A percentile compares a stretch with the other conserved stretches of the same genome.
phyloP scores from a whole-genome alignment of 1,140 invertebrate species.

The Hyphantria cunea region DNA sequence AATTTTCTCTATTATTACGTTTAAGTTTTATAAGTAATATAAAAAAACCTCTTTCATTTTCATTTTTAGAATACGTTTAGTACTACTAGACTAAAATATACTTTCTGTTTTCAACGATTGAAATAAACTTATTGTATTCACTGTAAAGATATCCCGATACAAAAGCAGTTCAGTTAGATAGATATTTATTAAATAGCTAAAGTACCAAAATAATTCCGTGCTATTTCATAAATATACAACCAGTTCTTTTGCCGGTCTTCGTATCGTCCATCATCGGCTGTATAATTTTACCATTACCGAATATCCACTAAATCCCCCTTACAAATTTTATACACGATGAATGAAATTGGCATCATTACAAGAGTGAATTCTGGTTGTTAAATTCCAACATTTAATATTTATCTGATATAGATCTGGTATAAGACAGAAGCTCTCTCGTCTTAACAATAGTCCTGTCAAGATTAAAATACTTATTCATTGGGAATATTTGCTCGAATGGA shows the following conservation, averaged over 20 bases:
- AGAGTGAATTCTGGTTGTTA: constrained; percentile 1
- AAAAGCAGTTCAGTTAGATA: no score
- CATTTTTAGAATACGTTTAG: no score
- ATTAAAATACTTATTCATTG: constrained; percentile 24
- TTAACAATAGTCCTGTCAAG: constrained; percentile 14
- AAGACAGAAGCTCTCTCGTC: constrained; percentile 11
- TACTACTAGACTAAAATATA: no score
- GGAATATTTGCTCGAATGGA: constrained; percentile 12
- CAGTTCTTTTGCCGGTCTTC: constrained; percentile 3
- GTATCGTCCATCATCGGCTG: constrained; percentile 9
- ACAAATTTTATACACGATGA: constrained; percentile 19
- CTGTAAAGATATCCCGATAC: no score
- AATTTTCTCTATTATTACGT: no score
- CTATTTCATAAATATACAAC: no score
- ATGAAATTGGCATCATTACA: constrained; percentile 13
- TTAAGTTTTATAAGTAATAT: no score
- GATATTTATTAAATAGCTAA: no score
- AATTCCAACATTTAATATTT: constrained; percentile 6
- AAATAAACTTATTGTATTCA: no score
- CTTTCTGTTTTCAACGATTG: no score
- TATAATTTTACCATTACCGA: constrained; percentile 27
- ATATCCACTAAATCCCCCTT: constrained; percentile 1
- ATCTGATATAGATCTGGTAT: constrained; percentile 1
- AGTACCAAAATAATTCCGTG: no score
- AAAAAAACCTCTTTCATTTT: no score